Percentiles rank a stretch among this genome's conserved stretches.
Conservation (phyloP, 1,140 invertebrate genomes). For the Lineus longissimus region DNA sequence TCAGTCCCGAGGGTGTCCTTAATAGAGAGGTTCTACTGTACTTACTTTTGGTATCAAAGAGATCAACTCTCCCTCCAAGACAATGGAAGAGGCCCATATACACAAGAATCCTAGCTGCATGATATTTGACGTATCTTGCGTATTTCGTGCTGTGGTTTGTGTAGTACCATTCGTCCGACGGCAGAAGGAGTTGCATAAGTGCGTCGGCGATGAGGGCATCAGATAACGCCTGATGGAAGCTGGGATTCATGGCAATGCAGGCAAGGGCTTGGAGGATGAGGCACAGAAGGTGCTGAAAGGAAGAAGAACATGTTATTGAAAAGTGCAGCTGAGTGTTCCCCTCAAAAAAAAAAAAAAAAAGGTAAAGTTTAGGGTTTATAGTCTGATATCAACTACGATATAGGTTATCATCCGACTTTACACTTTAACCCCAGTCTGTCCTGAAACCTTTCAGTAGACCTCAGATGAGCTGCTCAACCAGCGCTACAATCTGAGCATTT, state of each 20-base stretch:
- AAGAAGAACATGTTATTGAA: background rate
- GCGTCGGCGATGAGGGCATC: slow-evolving; percentile 65
- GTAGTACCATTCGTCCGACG: slow-evolving; percentile 73
- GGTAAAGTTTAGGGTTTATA: too few species aligned
- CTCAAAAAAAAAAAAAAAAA: background rate
- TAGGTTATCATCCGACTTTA: too few species aligned
- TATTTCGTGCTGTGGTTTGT: slow-evolving; percentile 71
- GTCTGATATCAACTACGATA: too few species aligned
- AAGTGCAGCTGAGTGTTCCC: background rate
- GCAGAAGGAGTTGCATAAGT: slow-evolving; percentile 66
- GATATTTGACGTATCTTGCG: slow-evolving; percentile 68
- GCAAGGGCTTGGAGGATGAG: slow-evolving; percentile 66
- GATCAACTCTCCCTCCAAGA: slow-evolving; percentile 57
- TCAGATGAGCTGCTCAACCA: too few species aligned
- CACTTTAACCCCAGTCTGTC: too few species aligned
- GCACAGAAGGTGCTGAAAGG: slow-evolving; percentile 65
- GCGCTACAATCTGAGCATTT: too few species aligned
- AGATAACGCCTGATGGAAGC: slow-evolving; percentile 59
- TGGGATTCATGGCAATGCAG: slow-evolving; percentile 61
- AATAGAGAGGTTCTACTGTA: too few species aligned
- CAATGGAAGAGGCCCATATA: slow-evolving; percentile 60
- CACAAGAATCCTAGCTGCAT: slow-evolving; percentile 66
- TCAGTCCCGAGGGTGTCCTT: too few species aligned
- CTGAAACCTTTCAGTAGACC: too few species aligned
- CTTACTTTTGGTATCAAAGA: slow-evolving; percentile 54